phyloP scores from a whole-genome alignment of 2,888 invertebrate genomes.

The Eupelmus urozonus region DNA sequence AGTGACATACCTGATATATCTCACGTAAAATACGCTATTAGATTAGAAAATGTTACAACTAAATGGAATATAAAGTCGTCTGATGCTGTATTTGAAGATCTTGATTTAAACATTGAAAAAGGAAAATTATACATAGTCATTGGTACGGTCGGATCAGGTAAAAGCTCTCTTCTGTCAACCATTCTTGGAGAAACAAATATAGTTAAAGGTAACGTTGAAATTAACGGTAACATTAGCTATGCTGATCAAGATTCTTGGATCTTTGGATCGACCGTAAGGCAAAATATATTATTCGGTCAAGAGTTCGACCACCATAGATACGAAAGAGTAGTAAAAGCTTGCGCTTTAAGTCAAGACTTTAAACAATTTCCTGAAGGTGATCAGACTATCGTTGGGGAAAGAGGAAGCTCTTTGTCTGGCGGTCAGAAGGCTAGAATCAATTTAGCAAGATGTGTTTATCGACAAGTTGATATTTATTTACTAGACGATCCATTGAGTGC shows the following conservation, averaged over 20 bases:
- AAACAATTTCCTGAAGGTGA: slow-evolving; percentile 84
- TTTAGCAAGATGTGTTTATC: slow-evolving; percentile 86
- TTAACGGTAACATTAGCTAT: slow-evolving; percentile 85
- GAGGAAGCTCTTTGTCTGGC: slow-evolving; percentile 85
- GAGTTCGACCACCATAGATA: slow-evolving; percentile 82
- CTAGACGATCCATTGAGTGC: slow-evolving; percentile 91
- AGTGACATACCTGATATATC: too few relatives aligned
- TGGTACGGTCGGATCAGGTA: slow-evolving; percentile 88
- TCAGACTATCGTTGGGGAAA: slow-evolving; percentile 85
- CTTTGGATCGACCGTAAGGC: slow-evolving; percentile 87
- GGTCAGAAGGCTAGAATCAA: slow-evolving; percentile 88
- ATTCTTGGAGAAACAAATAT: slow-evolving; percentile 86
- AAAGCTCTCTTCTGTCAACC: slow-evolving; percentile 83
- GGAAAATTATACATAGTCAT: slow-evolving; percentile 84
- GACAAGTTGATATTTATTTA: slow-evolving; percentile 88
- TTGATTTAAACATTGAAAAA: slow-evolving; percentile 79
- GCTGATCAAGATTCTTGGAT: slow-evolving; percentile 93
- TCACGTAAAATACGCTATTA: slow-evolving; percentile 47
- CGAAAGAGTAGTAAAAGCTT: slow-evolving; percentile 76
- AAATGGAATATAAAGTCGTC: slow-evolving; percentile 80
- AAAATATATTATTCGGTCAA: slow-evolving; percentile 92
- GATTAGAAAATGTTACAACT: slow-evolving; percentile 72
- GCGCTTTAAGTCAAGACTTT: slow-evolving; percentile 78
- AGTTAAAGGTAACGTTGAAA: slow-evolving; percentile 80
- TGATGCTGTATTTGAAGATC: slow-evolving; percentile 79